Evolutionary conservation across 2,797 vertebrate genomes (phyloP), one percentile per base, ranked within the genome.

Genomic region (Heliangelus exortis): DNA sequence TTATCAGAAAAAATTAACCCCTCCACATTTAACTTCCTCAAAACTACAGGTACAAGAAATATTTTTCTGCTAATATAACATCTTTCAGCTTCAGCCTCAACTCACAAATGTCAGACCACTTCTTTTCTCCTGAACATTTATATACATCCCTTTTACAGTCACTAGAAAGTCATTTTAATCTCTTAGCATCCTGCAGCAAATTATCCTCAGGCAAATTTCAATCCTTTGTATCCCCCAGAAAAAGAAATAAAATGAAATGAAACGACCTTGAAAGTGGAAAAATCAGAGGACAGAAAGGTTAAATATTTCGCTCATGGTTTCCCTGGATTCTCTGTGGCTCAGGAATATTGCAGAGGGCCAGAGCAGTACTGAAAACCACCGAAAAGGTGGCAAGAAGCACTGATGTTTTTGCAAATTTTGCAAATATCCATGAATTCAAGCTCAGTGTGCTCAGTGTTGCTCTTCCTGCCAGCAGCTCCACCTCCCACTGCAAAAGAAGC

Each of bases 381-480:
- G n/a, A n/a, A n/a, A n/a, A n/a, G n/a, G n/a, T n/a, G n/a, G 22
- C 14, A 69, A 31, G 9, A 59, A 59, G 62, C 6, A 23, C 12
- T 14, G 45, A 54, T 23, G n/a, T 9, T 73, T 74, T 69, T 73
- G 31, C 50, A 73, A 72, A 91, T 73, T 74, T 69, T 73, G 31
- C 50, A 73, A 72, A 91, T 21, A 47, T 21, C 34, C 31, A 3
- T 7, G 1, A 54, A 61, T 84, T 62, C 63, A 63, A 3, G 8
- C 25, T 1, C 2, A 62, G 25, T 41, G 39, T 41, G 39, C 39
- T 48, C 14, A 75, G 20, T 0, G 7, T 12, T 78, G 23, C 34
- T 77, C 33, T 4, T 66, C 71, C 39, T 12, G 2, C 41, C 85
- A 84, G 76, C 50, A 80, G 34, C 66, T 81, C 8, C 68, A 41